Percentiles rank a stretch among this genome's conserved stretches.
Conservation (phyloP, 2,113 vertebrate genomes). For the Sapajus apella region DNA sequence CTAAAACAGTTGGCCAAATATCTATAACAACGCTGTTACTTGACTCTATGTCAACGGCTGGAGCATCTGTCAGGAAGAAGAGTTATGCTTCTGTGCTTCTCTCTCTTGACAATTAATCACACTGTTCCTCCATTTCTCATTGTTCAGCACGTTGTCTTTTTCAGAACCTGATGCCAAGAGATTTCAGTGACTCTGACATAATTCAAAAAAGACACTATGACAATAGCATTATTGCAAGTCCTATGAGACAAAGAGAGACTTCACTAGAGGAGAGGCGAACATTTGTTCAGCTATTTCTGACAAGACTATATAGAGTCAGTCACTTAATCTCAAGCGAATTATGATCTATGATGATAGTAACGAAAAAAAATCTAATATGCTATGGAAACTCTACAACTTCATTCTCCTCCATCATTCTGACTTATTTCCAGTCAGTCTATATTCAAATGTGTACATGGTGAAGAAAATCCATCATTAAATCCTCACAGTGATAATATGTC, state of each 20-base stretch:
- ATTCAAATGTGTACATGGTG: not conserved
- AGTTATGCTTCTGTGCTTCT: not conserved
- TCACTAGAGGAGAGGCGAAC: not conserved
- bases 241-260: conserved; percentile 34
- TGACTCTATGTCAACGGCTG: not conserved
- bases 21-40: not conserved
- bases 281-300: conserved; percentile 66
- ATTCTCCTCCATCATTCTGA: conserved; percentile 8
- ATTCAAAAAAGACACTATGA: conserved; percentile 58
- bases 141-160: conserved; percentile 24
- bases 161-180: conserved; percentile 36
- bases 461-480: conserved; percentile 13
- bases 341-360: conserved; percentile 42
- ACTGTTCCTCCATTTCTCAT: conserved; percentile 22
- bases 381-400: not conserved
- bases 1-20: conserved; percentile 1
- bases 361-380: not conserved
- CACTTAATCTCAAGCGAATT: conserved; percentile 30
- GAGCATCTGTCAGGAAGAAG: conserved; percentile 26
- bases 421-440: not conserved
- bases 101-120: conserved; percentile 60
- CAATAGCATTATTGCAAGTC: conserved; percentile 16
- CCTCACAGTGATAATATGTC: not conserved
- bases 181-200: conserved; percentile 55
- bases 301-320: conserved; percentile 19